Evolutionary conservation across 2,797 vertebrate genomes (phyloP).

Genomic region (Otus scops): DNA sequence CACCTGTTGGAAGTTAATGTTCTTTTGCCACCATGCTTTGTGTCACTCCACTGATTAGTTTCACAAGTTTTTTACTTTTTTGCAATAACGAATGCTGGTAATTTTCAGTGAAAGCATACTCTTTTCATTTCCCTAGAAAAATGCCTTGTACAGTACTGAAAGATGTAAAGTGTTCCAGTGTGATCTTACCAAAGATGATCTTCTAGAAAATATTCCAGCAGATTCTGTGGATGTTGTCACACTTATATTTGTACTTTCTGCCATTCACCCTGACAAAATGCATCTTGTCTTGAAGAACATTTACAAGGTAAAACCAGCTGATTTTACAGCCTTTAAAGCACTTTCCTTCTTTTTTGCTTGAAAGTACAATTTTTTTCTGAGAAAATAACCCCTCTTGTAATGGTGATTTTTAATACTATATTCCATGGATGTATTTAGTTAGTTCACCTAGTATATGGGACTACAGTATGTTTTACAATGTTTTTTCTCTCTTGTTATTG

Average conservation of each 20-base stretch:
- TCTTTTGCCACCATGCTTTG: background rate
- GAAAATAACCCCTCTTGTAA: background rate
- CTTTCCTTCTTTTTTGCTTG: background rate
- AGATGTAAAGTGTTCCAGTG: slow-evolving; percentile 92
- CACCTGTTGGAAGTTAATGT: background rate
- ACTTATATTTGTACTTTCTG: slow-evolving; percentile 94
- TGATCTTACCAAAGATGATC: slow-evolving; percentile 89
- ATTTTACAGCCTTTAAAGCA: background rate
- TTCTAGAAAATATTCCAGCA: slow-evolving; percentile 79
- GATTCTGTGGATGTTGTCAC: slow-evolving; percentile 86
- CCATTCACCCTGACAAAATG: slow-evolving; percentile 96
- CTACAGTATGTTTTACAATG: background rate
- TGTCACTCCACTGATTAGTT: background rate
- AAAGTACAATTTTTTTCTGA: background rate
- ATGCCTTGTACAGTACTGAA: slow-evolving; percentile 80
- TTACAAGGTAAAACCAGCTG: slow-evolving; percentile 79
- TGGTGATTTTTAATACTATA: background rate
- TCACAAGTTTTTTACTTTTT: background rate
- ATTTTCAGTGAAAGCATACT: background rate
- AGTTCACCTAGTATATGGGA: background rate
- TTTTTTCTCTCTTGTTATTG: background rate
- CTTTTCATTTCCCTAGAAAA: slow-evolving; percentile 77
- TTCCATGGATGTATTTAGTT: background rate
- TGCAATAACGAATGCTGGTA: background rate
- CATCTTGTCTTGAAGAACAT: slow-evolving; percentile 84